Conservation (phyloP, 2,888 invertebrate species). For the Cryptus armator region DNA sequence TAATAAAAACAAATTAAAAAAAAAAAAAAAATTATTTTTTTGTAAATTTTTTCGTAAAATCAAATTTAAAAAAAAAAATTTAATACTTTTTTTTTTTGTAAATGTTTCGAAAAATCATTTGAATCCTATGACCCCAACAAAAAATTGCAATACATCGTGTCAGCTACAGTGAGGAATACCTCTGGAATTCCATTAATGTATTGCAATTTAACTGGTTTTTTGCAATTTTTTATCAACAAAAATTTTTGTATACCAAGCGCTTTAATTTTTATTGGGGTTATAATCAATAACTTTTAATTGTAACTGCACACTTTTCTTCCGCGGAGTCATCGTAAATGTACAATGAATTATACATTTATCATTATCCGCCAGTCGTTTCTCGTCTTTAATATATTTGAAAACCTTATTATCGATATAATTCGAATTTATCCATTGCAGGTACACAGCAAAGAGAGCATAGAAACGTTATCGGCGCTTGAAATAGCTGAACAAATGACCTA, state of each 20-base stretch:
- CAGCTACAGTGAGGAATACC: too few species aligned
- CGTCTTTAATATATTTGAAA: not conserved
- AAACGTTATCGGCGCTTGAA: conserved; percentile 94
- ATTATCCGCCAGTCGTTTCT: not conserved
- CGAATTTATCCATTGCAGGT: conserved; percentile 86
- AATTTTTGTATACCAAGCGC: not conserved
- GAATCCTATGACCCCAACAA: too few species aligned
- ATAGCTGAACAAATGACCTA: conserved; percentile 97
- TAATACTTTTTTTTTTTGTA: too few species aligned
- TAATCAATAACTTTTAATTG: not conserved
- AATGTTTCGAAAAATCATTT: too few species aligned
- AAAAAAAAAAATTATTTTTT: too few species aligned
- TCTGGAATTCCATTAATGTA: too few species aligned
- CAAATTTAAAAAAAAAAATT: too few species aligned
- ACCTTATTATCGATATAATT: not conserved
- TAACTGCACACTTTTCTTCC: not conserved
- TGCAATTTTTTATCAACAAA: not conserved
- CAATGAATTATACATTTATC: not conserved
- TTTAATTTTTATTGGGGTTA: too few species aligned
- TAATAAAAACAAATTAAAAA: too few species aligned
- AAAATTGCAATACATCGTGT: too few species aligned
- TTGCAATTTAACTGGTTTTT: not conserved
- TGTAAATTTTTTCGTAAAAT: too few species aligned
- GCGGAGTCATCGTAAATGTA: too few species aligned
- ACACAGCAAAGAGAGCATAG: conserved; percentile 93